Percentiles rank a stretch among this genome's conserved stretches.
These are phyloP conservation scores for Eudasyphora cyanicolor DNA, from an alignment of 2,888 invertebrate species.

Conservation along the genomic window DNA sequence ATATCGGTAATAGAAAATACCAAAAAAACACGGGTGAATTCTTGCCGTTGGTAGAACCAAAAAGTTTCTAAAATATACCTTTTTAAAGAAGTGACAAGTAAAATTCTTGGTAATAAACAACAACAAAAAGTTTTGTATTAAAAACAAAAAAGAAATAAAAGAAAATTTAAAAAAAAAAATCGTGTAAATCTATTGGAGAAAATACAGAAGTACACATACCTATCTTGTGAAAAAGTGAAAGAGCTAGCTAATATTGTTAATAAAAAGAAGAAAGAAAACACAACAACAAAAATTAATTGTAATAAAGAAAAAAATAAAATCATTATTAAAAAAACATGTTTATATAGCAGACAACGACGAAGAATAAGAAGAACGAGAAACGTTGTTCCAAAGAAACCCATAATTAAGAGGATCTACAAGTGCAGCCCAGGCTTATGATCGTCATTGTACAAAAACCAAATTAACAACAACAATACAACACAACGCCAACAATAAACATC, in stretches of 20 bases:
- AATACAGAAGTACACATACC: not conserved
- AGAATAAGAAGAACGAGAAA: too few relatives aligned
- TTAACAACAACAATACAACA: not conserved
- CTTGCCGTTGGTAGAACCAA: constrained; percentile 42
- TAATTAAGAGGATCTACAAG: constrained; percentile 63
- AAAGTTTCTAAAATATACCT: constrained; percentile 41
- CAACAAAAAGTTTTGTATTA: constrained; percentile 19
- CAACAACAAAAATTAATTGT: too few relatives aligned
- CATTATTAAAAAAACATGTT: not conserved
- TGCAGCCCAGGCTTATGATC: constrained; percentile 56
- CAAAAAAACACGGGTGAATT: constrained; percentile 38
- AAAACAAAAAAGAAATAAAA: too few relatives aligned
- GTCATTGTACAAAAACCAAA: constrained; percentile 40
- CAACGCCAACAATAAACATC: constrained; percentile 8
- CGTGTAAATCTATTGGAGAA: not conserved
- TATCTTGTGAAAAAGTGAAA: constrained; percentile 28
- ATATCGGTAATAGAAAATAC: constrained; percentile 34
- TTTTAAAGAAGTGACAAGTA: too few relatives aligned
- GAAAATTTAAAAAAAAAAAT: not conserved
- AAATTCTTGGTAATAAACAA: constrained; percentile 32
- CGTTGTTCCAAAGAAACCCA: not conserved
- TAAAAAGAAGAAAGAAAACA: not conserved
- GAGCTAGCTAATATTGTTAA: not conserved
- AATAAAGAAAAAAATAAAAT: not conserved
- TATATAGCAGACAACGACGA: constrained; percentile 20